phyloP scores from a whole-genome alignment of 2,888 invertebrate species.

The Hipparchia sbordonii region DNA sequence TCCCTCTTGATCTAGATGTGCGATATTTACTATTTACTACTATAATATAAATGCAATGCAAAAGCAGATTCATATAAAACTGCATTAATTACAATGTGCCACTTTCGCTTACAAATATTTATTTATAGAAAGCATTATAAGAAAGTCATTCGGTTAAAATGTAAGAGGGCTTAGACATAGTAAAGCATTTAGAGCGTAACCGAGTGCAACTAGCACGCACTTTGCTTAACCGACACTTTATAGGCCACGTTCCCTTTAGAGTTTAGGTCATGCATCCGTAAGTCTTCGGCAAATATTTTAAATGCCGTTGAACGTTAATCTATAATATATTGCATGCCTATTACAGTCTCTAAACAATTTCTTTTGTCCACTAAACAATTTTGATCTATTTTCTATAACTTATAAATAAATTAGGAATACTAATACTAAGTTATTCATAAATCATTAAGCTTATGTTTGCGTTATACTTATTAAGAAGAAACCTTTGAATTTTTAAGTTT shows the following conservation, averaged over 20 bases:
- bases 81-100: background rate
- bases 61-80: background rate
- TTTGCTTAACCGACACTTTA: conserved; percentile 26
- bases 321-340: background rate
- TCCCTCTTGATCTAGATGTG: too few species aligned
- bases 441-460: too few species aligned
- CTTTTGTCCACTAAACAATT: background rate
- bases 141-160: conserved; percentile 3
- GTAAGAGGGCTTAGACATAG: conserved; percentile 22
- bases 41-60: too few species aligned
- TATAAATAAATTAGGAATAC: too few species aligned
- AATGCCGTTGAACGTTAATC: background rate
- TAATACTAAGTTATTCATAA: too few species aligned
- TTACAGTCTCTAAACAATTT: background rate
- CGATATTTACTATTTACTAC: too few species aligned
- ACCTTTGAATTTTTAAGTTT: too few species aligned
- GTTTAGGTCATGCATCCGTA: conserved; percentile 16
- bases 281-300: conserved; percentile 16
- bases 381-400: too few species aligned
- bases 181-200: conserved; percentile 35
- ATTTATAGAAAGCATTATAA: conserved; percentile 8
- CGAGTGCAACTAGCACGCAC: conserved; percentile 23
- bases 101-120: background rate
- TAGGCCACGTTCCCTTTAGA: conserved; percentile 26
- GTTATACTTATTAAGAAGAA: too few species aligned